Conservation (phyloP, 2,113 vertebrate genomes). For the Malurus cyaneus region DNA sequence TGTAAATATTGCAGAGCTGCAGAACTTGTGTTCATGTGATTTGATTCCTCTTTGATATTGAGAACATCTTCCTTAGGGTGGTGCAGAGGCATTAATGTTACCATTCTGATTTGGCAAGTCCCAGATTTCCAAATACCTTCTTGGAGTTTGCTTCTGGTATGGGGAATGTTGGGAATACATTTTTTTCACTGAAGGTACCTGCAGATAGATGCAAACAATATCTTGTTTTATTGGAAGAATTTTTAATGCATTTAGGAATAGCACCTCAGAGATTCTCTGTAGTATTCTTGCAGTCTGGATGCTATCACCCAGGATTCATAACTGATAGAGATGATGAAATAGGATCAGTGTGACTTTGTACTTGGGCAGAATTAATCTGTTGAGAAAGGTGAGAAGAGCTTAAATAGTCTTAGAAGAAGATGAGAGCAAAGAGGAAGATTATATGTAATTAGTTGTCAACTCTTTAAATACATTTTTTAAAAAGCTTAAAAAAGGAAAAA, state of each 20-base stretch:
- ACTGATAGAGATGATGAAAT: not conserved
- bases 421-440: not conserved
- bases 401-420: not conserved
- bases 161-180: not conserved
- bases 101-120: not conserved
- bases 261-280: not conserved
- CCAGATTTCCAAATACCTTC: not conserved
- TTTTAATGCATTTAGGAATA: not conserved
- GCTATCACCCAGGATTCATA: not conserved
- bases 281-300: not conserved
- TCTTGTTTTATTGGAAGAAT: not conserved
- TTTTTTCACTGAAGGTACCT: not conserved
- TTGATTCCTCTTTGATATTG: not conserved
- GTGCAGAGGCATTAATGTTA: not conserved
- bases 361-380: not conserved
- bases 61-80: not conserved
- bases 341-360: not conserved
- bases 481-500: not conserved
- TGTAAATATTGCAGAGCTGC: not conserved
- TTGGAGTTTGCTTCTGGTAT: not conserved
- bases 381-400: not conserved
- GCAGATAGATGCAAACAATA: not conserved
- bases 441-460: not conserved
- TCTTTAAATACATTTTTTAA: not conserved
- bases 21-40: not conserved